A percentile compares a stretch with the other conserved stretches of the same genome.
phyloP scores from a whole-genome alignment of 2,797 vertebrate species.

The Zalophus californianus region DNA sequence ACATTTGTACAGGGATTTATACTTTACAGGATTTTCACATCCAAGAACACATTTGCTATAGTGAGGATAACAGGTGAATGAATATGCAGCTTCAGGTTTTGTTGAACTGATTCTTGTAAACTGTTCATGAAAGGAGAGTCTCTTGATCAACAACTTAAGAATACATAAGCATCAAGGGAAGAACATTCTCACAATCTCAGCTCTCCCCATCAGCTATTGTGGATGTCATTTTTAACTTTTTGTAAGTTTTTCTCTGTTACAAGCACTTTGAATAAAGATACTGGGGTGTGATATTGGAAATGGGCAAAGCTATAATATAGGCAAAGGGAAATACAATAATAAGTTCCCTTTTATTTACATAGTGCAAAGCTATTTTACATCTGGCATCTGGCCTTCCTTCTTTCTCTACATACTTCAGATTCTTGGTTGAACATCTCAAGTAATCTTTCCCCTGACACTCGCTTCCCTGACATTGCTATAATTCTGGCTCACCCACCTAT shows the following conservation, averaged over 20 bases:
- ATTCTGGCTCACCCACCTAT: background rate
- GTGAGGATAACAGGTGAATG: background rate
- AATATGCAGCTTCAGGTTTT: background rate
- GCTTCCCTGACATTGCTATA: background rate
- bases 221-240: background rate
- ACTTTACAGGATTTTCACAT: background rate
- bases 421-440: background rate
- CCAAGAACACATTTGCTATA: background rate
- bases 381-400: background rate
- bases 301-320: background rate
- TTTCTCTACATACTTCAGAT: background rate
- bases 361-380: background rate
- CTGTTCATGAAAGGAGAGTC: background rate
- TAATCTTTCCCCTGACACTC: background rate
- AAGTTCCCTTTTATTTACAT: background rate
- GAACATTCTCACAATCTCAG: background rate
- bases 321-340: background rate
- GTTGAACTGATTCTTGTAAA: background rate
- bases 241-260: background rate
- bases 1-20: background rate
- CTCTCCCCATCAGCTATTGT: background rate
- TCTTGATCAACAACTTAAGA: background rate
- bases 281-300: background rate
- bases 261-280: background rate
- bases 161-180: background rate